These are phyloP conservation scores for Brachylomia viminalis DNA, from an alignment of 2,888 invertebrate genomes.

Conservation along the genomic window DNA sequence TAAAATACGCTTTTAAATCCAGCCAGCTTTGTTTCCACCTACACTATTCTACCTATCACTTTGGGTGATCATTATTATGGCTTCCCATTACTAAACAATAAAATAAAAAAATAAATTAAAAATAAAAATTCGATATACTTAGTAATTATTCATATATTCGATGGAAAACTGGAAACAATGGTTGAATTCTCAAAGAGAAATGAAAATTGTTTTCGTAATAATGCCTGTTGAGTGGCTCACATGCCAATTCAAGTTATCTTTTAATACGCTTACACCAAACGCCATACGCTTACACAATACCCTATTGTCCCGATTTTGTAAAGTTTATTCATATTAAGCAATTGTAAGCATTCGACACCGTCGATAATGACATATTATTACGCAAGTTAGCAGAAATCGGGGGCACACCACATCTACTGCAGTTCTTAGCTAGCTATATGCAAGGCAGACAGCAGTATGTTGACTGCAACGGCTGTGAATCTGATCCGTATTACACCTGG, in stretches of 20 bases:
- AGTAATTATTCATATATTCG: no score
- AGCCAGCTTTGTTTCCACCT: neutral
- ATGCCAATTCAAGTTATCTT: neutral
- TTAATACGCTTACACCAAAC: conserved; percentile 1
- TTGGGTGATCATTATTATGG: no score
- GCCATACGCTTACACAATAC: neutral
- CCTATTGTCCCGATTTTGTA: neutral
- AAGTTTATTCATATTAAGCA: neutral
- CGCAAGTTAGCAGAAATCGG: no score
- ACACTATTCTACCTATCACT: neutral
- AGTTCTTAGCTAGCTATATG: no score
- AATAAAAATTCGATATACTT: neutral
- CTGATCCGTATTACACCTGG: no score
- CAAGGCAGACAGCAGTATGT: no score
- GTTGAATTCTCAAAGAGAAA: neutral
- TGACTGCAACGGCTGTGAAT: no score
- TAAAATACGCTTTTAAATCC: neutral
- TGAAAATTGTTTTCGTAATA: neutral
- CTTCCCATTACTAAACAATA: neutral
- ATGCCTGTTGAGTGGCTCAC: neutral
- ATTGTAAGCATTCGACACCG: no score
- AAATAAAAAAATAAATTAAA: no score
- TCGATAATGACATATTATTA: no score
- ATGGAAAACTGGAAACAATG: neutral
- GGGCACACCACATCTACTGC: no score